These are phyloP conservation scores for Acanthopleura granulata DNA, from an alignment of 2,888 invertebrate species.

Conservation along the genomic window DNA sequence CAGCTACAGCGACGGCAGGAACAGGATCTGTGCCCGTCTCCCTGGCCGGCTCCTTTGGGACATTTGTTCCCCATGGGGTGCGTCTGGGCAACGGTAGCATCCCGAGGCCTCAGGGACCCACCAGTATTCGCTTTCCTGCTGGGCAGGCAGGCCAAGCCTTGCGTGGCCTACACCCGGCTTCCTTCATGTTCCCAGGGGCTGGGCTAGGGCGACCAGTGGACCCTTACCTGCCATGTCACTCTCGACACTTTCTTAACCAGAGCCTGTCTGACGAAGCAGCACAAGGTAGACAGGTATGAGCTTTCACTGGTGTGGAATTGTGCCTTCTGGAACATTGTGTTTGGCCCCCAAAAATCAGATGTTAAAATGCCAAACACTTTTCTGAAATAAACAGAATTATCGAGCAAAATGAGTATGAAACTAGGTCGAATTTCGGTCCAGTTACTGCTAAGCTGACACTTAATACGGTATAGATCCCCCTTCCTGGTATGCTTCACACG, in stretches of 20 bases:
- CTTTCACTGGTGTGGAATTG: no score
- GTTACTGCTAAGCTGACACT: no score
- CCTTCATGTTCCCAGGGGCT: slow-evolving; percentile 26
- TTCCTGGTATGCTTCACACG: no score
- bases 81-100: neutral
- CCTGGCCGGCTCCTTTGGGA: neutral
- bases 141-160: neutral
- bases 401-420: no score
- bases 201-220: slow-evolving; percentile 37
- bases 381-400: no score
- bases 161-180: neutral
- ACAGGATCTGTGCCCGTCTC: neutral
- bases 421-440: no score
- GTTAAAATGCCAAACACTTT: no score
- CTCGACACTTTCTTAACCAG: slow-evolving; percentile 48
- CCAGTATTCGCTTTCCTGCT: neutral
- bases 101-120: neutral
- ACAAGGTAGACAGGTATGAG: no score
- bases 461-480: no score
- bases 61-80: neutral
- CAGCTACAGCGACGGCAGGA: neutral
- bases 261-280: slow-evolving; percentile 20
- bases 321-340: no score
- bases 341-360: no score
- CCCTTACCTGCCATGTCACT: slow-evolving; percentile 53